Evolutionary conservation across 2,888 invertebrate species (phyloP).

Genomic region (Apodemia duryi): DNA sequence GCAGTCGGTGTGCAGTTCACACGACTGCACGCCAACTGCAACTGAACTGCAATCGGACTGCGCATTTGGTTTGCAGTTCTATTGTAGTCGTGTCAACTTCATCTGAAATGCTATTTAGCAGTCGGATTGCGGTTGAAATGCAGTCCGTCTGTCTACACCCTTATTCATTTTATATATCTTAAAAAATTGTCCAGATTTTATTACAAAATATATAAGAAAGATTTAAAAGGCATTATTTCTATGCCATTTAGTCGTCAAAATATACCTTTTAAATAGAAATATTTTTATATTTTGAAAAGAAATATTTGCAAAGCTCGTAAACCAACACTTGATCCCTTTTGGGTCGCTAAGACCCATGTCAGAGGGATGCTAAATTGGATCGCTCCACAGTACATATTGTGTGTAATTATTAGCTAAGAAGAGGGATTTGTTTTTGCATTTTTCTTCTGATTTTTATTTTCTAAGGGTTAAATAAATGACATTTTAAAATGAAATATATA

Average conservation of each 20-base stretch:
- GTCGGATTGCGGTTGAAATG: too few species aligned
- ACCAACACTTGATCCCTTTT: slow-evolving; percentile 3
- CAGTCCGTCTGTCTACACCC: too few species aligned
- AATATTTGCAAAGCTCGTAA: slow-evolving; percentile 7
- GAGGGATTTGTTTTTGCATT: neutral
- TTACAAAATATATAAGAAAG: neutral
- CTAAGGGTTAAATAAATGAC: too few species aligned
- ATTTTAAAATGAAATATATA: too few species aligned
- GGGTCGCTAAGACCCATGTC: slow-evolving; percentile 8
- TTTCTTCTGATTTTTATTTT: neutral
- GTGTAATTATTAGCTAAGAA: slow-evolving; percentile 1
- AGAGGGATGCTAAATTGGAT: slow-evolving; percentile 7
- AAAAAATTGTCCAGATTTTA: too few species aligned
- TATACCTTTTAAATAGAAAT: neutral
- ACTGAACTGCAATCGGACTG: too few species aligned
- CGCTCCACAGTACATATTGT: neutral
- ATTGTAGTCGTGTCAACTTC: too few species aligned
- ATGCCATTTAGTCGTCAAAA: neutral
- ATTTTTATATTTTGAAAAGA: neutral
- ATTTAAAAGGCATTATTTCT: neutral
- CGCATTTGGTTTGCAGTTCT: too few species aligned
- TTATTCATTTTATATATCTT: too few species aligned
- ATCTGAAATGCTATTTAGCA: too few species aligned
- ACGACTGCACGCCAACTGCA: too few species aligned
- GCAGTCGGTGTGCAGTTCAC: too few species aligned